These are phyloP conservation scores for Orchesellides sinensis DNA, from an alignment of 2,888 invertebrate species.

Conservation along the genomic window DNA sequence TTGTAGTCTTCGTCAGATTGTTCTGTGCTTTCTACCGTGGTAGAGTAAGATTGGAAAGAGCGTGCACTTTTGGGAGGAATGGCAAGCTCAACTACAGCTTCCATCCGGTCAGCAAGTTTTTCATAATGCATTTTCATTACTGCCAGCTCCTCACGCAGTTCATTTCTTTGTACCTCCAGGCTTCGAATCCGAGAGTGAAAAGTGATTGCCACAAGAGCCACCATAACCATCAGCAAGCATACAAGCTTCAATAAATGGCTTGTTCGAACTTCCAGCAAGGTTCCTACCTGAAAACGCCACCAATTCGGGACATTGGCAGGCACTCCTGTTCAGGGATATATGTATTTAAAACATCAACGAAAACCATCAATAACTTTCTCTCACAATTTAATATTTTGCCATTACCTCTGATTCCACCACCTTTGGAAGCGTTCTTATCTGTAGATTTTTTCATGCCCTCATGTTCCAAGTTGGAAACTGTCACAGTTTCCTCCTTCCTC, in stretches of 20 bases:
- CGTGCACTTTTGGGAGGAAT: conserved; percentile 17
- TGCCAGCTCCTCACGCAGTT: conserved; percentile 4
- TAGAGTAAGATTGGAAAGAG: not conserved
- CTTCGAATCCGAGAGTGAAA: conserved; percentile 46
- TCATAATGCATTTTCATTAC: conserved; percentile 17
- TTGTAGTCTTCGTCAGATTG: not conserved
- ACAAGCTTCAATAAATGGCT: conserved; percentile 46
- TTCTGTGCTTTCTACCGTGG: not conserved
- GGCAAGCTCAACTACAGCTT: not conserved
- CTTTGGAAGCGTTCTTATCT: not conserved
- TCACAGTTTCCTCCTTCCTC: not conserved
- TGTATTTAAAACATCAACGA: too few relatives aligned
- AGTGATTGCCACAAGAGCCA: not conserved
- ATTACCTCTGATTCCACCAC: not conserved
- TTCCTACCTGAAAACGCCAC: conserved; percentile 32
- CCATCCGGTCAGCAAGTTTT: conserved; percentile 5
- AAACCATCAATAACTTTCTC: too few relatives aligned
- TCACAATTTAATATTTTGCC: not conserved
- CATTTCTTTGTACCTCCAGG: conserved; percentile 29
- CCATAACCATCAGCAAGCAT: conserved; percentile 20
- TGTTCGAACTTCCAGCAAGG: conserved; percentile 44
- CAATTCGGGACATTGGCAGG: not conserved
- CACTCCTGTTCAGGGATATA: too few relatives aligned
- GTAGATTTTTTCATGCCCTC: not conserved
- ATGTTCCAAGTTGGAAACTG: not conserved